Evolutionary conservation across 2,113 vertebrate species (phyloP).

Genomic region (Henicopernis longicauda): DNA sequence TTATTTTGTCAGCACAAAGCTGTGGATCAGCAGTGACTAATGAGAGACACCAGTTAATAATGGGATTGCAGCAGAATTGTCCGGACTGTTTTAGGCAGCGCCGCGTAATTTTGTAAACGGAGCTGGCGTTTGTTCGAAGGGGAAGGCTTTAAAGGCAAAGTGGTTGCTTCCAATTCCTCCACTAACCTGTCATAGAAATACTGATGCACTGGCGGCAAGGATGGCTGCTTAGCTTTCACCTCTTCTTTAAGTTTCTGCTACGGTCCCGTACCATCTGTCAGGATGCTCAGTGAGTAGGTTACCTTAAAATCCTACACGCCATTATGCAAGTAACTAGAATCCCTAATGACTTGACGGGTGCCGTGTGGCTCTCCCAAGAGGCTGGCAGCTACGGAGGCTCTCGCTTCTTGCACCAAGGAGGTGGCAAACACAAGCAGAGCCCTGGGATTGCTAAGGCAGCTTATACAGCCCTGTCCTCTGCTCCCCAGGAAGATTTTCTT

Average conservation of each 20-base stretch:
- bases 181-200: background rate
- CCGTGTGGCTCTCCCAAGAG: background rate
- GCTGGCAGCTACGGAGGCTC: fast-evolving
- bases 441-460: background rate
- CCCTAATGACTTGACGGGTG: background rate
- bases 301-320: background rate
- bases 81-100: background rate
- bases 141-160: background rate
- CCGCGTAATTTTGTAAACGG: background rate
- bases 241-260: background rate
- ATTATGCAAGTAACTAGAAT: background rate
- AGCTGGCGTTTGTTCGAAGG: background rate
- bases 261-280: background rate
- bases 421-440: background rate
- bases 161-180: background rate
- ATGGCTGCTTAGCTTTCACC: background rate
- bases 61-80: background rate
- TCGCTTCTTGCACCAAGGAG: background rate
- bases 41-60: background rate
- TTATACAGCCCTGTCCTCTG: background rate
- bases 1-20: background rate
- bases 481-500: background rate
- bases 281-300: background rate
- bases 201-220: background rate
- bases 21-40: background rate